These are phyloP conservation scores for Tetanocera ferruginea DNA, from an alignment of 2,888 invertebrate species.

Conservation along the genomic window DNA sequence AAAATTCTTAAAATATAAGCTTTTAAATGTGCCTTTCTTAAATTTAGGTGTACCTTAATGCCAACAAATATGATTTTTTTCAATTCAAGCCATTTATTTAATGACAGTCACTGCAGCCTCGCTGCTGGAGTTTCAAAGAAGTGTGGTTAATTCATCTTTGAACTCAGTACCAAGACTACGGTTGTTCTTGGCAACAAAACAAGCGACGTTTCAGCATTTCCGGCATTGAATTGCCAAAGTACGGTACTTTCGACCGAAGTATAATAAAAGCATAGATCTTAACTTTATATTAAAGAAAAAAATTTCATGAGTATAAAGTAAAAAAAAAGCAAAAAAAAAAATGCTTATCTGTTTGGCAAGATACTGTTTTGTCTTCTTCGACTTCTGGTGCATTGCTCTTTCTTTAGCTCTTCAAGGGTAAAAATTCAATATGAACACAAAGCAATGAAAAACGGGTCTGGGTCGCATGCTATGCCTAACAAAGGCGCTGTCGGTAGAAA, in stretches of 20 bases:
- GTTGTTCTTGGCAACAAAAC: conserved; percentile 15
- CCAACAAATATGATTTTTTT: neutral
- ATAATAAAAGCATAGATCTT: neutral
- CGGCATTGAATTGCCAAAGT: conserved; percentile 21
- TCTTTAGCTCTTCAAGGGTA: conserved; percentile 26
- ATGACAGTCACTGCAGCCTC: neutral
- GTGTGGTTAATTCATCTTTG: conserved; percentile 8
- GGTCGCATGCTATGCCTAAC: neutral
- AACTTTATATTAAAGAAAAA: neutral
- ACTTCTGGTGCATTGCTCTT: conserved; percentile 10
- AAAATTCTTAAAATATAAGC: too few relatives aligned
- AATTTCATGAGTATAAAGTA: neutral
- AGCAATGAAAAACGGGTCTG: too few relatives aligned
- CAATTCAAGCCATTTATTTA: neutral
- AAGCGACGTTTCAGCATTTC: conserved; percentile 18
- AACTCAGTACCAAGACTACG: neutral
- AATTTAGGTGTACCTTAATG: too few relatives aligned
- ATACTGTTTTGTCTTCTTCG: too few relatives aligned
- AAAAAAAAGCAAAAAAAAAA: neutral
- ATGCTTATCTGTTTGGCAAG: too few relatives aligned
- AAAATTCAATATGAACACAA: neutral
- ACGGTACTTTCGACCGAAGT: neutral
- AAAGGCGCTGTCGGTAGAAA: conserved; percentile 1
- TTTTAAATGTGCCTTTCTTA: too few relatives aligned
- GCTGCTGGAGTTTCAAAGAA: neutral